phyloP scores from a whole-genome alignment of 1,140 invertebrate species.

The Heterodera carotae region DNA sequence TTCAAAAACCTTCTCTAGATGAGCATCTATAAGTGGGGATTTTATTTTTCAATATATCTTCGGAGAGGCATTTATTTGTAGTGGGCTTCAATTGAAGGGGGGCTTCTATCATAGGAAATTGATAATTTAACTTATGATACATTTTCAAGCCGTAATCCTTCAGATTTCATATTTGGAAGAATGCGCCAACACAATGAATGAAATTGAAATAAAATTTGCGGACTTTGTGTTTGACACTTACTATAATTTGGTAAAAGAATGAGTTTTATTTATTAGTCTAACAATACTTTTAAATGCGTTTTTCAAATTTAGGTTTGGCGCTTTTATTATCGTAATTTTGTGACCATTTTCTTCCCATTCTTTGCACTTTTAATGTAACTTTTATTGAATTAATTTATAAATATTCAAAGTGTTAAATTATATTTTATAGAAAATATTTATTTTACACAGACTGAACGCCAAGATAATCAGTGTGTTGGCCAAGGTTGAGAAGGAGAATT shows the following conservation, averaged over 20 bases:
- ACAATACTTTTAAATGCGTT: slow-evolving; percentile 19
- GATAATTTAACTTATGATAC: too few species aligned
- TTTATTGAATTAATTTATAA: not conserved
- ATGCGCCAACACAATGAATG: slow-evolving; percentile 55
- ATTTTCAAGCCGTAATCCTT: too few species aligned
- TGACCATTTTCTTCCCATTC: slow-evolving; percentile 63
- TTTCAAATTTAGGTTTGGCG: slow-evolving; percentile 39
- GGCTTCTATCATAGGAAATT: too few species aligned
- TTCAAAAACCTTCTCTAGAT: too few species aligned
- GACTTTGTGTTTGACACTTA: slow-evolving; percentile 53
- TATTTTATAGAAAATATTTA: too few species aligned
- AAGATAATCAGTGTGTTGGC: slow-evolving; percentile 54
- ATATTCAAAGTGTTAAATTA: not conserved
- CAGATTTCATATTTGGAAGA: slow-evolving; percentile 50
- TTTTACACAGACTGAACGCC: slow-evolving; percentile 46
- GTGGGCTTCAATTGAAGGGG: too few species aligned
- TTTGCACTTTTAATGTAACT: slow-evolving; percentile 48
- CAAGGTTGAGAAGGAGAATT: slow-evolving; percentile 42
- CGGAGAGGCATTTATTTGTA: too few species aligned
- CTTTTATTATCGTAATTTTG: slow-evolving; percentile 59
- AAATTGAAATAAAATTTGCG: slow-evolving; percentile 47
- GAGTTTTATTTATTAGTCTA: too few species aligned
- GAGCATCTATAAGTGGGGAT: too few species aligned
- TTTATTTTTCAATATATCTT: too few species aligned
- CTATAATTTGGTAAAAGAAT: slow-evolving; percentile 39